Percentiles rank a stretch among this genome's conserved stretches.
Conservation (phyloP, 2,797 vertebrate species). For the Benthosema pterotum region DNA sequence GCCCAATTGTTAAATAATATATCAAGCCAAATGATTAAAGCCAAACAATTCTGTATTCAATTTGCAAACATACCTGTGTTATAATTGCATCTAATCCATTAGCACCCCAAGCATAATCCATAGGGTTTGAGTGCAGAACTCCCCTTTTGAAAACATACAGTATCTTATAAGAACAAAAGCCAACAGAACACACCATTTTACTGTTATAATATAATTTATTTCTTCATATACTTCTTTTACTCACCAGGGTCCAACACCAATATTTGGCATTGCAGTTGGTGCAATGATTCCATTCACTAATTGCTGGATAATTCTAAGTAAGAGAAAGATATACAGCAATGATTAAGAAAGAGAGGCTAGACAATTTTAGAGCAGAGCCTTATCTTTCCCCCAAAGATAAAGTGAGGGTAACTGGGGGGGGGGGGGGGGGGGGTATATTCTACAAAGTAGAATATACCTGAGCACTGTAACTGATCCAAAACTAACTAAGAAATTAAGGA, state of each 20-base stretch:
- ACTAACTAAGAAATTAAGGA: no score
- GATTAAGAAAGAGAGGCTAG: neutral
- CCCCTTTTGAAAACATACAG: conserved; percentile 84
- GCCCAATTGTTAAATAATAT: neutral
- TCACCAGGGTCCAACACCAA: conserved; percentile 95
- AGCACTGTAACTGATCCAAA: no score
- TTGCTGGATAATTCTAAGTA: conserved; percentile 94
- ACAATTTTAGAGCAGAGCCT: no score
- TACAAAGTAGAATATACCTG: no score
- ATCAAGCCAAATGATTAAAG: neutral
- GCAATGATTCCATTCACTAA: conserved; percentile 98
- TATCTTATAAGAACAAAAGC: neutral
- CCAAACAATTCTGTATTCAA: neutral
- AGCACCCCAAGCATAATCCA: conserved; percentile 99
- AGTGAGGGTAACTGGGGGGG: no score
- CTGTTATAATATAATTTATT: neutral
- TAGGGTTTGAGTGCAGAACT: conserved; percentile 96
- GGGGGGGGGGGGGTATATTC: no score
- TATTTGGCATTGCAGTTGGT: conserved; percentile 94
- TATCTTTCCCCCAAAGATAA: no score
- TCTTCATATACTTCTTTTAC: conserved; percentile 48
- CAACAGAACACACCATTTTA: neutral
- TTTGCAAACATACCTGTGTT: conserved; percentile 88
- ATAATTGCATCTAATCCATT: conserved; percentile 97
- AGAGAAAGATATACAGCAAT: conserved; percentile 25